These are phyloP conservation scores for Aegypius monachus DNA, from an alignment of 2,113 vertebrate species.

Conservation along the genomic window DNA sequence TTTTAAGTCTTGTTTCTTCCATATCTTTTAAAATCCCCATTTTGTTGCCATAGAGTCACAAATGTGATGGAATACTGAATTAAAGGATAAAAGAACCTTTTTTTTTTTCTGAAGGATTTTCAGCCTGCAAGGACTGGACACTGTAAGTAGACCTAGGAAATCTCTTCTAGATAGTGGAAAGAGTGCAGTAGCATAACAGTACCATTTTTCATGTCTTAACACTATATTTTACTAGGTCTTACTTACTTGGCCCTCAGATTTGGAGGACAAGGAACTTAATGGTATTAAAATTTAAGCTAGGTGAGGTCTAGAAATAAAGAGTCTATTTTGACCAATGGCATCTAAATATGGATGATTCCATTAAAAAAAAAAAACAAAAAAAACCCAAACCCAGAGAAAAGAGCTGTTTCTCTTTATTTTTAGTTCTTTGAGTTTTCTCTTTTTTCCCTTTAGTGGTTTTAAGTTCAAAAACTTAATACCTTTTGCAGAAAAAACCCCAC, in stretches of 20 bases:
- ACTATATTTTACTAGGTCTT: not conserved
- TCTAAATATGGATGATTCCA: not conserved
- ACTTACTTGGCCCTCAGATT: not conserved
- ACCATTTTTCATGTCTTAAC: not conserved
- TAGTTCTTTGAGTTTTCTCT: not conserved
- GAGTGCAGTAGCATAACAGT: not conserved
- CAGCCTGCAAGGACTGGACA: not conserved
- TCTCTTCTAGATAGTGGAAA: not conserved
- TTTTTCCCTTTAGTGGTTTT: not conserved
- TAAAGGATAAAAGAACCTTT: not conserved
- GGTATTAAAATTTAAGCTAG: not conserved
- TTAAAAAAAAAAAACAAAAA: not conserved
- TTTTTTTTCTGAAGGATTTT: not conserved
- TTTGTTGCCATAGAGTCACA: not conserved
- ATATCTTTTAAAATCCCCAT: not conserved
- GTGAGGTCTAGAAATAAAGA: not conserved
- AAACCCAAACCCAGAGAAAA: not conserved
- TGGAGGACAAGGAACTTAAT: not conserved
- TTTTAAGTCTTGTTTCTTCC: not conserved
- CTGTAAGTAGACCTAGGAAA: not conserved
- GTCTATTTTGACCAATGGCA: not conserved
- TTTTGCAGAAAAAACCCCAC: not conserved
- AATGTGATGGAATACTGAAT: not conserved
- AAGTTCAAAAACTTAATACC: constrained; percentile 24
- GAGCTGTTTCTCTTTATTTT: not conserved